Conservation (phyloP, 2,888 invertebrate genomes). For the Drymonia ruficornis region DNA sequence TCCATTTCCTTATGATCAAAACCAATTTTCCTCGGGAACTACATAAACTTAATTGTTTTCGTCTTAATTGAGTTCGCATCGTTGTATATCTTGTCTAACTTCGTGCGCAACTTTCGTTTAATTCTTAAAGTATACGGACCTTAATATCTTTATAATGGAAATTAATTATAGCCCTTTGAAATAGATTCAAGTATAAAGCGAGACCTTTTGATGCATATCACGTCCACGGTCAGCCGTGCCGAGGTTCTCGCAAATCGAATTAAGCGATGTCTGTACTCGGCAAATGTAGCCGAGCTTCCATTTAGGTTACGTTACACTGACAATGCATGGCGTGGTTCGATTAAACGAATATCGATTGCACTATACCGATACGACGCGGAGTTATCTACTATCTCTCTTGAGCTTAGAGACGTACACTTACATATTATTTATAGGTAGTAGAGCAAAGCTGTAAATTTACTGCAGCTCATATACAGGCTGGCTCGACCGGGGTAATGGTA, state of each 20-base stretch:
- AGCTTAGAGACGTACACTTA: constrained; percentile 3
- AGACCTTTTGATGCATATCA: constrained; percentile 39
- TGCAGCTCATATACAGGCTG: too few species aligned
- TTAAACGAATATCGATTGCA: constrained; percentile 38
- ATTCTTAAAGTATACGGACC: constrained; percentile 10
- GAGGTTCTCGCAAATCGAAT: constrained; percentile 61
- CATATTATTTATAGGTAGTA: too few species aligned
- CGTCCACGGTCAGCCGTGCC: constrained; percentile 48
- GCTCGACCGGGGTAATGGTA: too few species aligned
- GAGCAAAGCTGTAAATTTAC: too few species aligned
- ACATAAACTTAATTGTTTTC: constrained; percentile 17
- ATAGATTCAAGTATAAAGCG: constrained; percentile 33
- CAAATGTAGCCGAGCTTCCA: constrained; percentile 47
- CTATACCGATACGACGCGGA: constrained; percentile 22
- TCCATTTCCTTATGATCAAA: constrained; percentile 14
- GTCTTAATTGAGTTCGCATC: constrained; percentile 13
- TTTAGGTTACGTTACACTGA: constrained; percentile 50
- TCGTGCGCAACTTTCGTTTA: constrained; percentile 8
- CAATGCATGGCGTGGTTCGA: constrained; percentile 35
- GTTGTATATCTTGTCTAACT: constrained; percentile 5
- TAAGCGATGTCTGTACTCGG: constrained; percentile 44
- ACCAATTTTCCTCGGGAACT: constrained; percentile 10
- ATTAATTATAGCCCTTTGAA: constrained; percentile 28
- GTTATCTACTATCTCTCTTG: constrained; percentile 22
- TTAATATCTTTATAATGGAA: constrained; percentile 15